A percentile compares a stretch with the other conserved stretches of the same genome.
phyloP scores from a whole-genome alignment of 2,888 invertebrate species.

The Oscheius sp. region DNA sequence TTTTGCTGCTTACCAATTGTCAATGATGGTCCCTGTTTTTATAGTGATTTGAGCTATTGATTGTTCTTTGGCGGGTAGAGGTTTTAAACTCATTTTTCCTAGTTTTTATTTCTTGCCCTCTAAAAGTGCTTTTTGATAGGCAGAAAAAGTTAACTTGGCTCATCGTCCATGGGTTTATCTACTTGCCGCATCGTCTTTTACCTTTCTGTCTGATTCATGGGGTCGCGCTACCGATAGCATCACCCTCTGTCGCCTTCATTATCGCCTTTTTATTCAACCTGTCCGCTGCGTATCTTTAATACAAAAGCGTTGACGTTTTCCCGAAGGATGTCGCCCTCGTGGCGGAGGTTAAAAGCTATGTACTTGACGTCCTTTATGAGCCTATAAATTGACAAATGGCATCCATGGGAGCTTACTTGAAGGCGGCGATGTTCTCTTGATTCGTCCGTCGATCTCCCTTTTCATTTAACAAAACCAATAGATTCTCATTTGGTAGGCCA shows the following conservation, averaged over 20 bases:
- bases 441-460: constrained; percentile 30
- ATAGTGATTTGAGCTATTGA: too few species aligned
- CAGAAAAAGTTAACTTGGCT: too few species aligned
- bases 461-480: constrained; percentile 27
- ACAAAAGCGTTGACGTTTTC: constrained; percentile 23
- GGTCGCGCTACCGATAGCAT: constrained; percentile 20
- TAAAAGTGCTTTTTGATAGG: too few species aligned
- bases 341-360: constrained; percentile 22
- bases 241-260: neutral
- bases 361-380: constrained; percentile 18
- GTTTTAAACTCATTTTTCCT: too few species aligned
- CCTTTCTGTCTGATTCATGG: constrained; percentile 23
- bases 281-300: neutral
- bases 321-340: constrained; percentile 27
- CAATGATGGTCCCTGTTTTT: too few species aligned
- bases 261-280: neutral
- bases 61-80: too few species aligned
- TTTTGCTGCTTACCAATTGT: too few species aligned
- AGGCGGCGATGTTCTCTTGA: constrained; percentile 25
- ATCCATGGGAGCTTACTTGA: constrained; percentile 11
- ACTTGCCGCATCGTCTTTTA: constrained; percentile 12
- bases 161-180: too few species aligned
- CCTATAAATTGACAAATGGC: neutral
- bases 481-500: constrained; percentile 9
- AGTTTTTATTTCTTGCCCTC: too few species aligned